phyloP scores from a whole-genome alignment of 2,113 vertebrate species.

The Esox niger region DNA sequence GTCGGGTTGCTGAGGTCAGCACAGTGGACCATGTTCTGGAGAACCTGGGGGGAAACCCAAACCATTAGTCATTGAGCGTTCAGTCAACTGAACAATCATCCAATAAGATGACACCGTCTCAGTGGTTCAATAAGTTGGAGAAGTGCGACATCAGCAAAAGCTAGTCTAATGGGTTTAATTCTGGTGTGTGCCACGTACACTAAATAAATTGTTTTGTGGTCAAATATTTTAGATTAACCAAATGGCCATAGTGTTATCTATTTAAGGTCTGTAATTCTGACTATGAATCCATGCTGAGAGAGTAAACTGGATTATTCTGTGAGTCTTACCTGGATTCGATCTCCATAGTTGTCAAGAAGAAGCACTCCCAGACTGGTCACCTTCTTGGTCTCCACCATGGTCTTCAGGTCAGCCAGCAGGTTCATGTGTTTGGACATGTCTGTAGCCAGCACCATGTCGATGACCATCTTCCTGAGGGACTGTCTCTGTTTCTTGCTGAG shows the following conservation, averaged over 20 bases:
- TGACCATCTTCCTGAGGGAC: slow-evolving; percentile 85
- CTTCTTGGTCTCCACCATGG: slow-evolving; percentile 97
- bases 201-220: too few relatives aligned
- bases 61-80: not conserved
- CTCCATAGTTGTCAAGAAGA: slow-evolving; percentile 89
- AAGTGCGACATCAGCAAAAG: not conserved
- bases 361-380: slow-evolving; percentile 89
- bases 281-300: too few relatives aligned
- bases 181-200: too few relatives aligned
- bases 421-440: slow-evolving; percentile 98
- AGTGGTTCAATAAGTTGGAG: not conserved
- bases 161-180: too few relatives aligned
- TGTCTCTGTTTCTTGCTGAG: slow-evolving; percentile 85
- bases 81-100: not conserved
- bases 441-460: slow-evolving; percentile 91
- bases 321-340: slow-evolving; percentile 83
- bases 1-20: slow-evolving; percentile 93
- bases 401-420: slow-evolving; percentile 89
- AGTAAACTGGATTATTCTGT: not conserved
- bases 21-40: slow-evolving; percentile 93
- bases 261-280: too few relatives aligned
- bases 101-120: not conserved
- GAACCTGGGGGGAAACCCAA: slow-evolving; percentile 71
- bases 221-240: too few relatives aligned
- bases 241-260: too few relatives aligned